A percentile compares a stretch with the other conserved stretches of the same genome.
These are phyloP conservation scores for Pseudeuparius sepicola DNA, from an alignment of 2,888 invertebrate genomes.

Conservation along the genomic window DNA sequence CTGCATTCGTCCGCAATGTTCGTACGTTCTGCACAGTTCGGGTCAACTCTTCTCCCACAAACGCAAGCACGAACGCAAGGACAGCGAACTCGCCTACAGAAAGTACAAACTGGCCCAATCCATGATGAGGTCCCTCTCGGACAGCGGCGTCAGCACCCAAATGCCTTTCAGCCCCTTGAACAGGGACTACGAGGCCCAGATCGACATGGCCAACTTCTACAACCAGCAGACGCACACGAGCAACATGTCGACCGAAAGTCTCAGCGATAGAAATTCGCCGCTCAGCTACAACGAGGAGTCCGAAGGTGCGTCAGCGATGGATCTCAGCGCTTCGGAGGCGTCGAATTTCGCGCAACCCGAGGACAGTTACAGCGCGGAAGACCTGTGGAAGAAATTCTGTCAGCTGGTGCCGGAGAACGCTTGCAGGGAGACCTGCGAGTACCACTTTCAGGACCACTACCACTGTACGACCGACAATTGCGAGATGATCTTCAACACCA, in stretches of 20 bases:
- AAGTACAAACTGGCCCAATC: slow-evolving; percentile 55
- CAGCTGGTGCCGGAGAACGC: slow-evolving; percentile 40
- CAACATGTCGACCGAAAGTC: slow-evolving; percentile 40
- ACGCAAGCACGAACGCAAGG: slow-evolving; percentile 91
- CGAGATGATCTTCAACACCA: slow-evolving; percentile 48
- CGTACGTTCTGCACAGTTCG: slow-evolving; percentile 92
- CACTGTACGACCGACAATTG: slow-evolving; percentile 76
- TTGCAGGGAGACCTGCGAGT: slow-evolving; percentile 42
- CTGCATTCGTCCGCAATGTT: slow-evolving; percentile 91
- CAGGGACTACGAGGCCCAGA: slow-evolving; percentile 43
- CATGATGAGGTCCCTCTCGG: slow-evolving; percentile 49
- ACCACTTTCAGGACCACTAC: slow-evolving; percentile 71
- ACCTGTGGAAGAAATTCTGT: slow-evolving; percentile 48
- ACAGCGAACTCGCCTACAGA: slow-evolving; percentile 80
- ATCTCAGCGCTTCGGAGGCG: slow-evolving; percentile 35
- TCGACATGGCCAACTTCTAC: slow-evolving; percentile 35
- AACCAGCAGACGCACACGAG: slow-evolving; percentile 32
- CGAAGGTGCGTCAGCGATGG: slow-evolving; percentile 36
- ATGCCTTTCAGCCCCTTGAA: slow-evolving; percentile 27
- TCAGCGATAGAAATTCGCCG: slow-evolving; percentile 45
- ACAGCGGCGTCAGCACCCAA: slow-evolving; percentile 40
- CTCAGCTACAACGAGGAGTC: slow-evolving; percentile 39
- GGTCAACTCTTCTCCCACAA: slow-evolving; percentile 96
- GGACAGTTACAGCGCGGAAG: slow-evolving; percentile 38
- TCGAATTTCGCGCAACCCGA: slow-evolving; percentile 30